Base-by-base conservation (phyloP, 2,888 invertebrate species). In the Eilema depressum region DNA sequence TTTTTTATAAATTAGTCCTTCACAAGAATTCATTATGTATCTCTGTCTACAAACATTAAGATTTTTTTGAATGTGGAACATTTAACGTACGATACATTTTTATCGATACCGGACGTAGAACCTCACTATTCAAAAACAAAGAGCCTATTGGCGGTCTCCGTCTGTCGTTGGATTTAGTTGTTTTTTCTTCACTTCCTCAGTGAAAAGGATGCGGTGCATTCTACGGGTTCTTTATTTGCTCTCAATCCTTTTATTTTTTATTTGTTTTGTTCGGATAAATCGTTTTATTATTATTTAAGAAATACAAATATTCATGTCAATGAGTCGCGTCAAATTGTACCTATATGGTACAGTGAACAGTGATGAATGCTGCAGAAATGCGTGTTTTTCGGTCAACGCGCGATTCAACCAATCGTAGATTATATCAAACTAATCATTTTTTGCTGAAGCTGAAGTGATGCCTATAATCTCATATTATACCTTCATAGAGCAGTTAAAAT, bases 191-290 rank as follows among this genome's bases (percentile, higher is more conserved):
- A 91, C 91, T 92, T 92, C 92, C 91, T 90, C 85, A 80, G 87
- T 88, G 86, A 88, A 90, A 88, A 91, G 90, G 91, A 93, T 89
- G 89, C 89, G 88, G 77, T 86, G 90, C 88, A 89, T 91, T 90
- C 90, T 91, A 88, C 84, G 83, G 85, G 80, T 81, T 81, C 85
- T 89, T 90, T 90, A 87, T 90, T 92, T 89, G 84, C 77, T 85
- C 87, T 88, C 83, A 79, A 75, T 80, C 72, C 69, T 81, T 75
- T 83, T 82, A 77, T 82, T 85, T 81, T 73, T 83, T 83, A 77
- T 82, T 86, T 81, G 71, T 83, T 82, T 83, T 79, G 68, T 69
- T 72, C 70, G 63, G 69, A 76, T 71, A 63, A 62, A 41, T 68
- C 69, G 64, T 68, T 78, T 79, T 78, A 81, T 80, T 79, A 75